Conservation (phyloP, 1,140 invertebrate species). For the Heliothis virescens region DNA sequence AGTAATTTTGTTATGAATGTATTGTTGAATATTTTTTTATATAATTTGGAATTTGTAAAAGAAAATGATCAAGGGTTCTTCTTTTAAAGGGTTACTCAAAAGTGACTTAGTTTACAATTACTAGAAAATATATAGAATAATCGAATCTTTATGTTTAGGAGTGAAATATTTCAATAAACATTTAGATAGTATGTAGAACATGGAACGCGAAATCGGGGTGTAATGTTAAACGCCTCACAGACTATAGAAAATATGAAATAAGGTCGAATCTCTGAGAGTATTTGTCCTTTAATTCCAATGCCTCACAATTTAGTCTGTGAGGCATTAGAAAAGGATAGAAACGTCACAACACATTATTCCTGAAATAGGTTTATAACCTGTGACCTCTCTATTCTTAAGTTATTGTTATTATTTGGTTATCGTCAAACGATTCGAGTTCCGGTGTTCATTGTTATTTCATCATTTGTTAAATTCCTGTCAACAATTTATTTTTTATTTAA, state of each 20-base stretch:
- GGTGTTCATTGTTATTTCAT: conserved; percentile 62
- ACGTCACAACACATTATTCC: conserved; percentile 13
- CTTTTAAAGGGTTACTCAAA: not conserved
- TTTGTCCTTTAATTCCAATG: not conserved
- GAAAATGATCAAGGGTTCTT: conserved; percentile 3
- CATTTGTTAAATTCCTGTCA: conserved; percentile 56
- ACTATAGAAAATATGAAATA: not conserved
- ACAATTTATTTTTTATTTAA: conserved; percentile 56
- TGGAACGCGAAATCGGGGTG: conserved; percentile 19
- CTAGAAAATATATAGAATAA: conserved; percentile 2
- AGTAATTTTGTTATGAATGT: conserved; percentile 7
- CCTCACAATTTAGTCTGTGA: conserved; percentile 1
- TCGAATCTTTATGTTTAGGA: conserved; percentile 28
- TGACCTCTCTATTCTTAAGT: conserved; percentile 33
- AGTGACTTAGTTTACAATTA: conserved; percentile 16
- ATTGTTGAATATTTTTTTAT: conserved; percentile 38
- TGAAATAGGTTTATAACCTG: conserved; percentile 19
- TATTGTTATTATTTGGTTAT: conserved; percentile 49
- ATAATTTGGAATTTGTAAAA: not conserved
- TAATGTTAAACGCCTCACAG: conserved; percentile 22
- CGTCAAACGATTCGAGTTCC: conserved; percentile 52
- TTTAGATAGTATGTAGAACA: conserved; percentile 12
- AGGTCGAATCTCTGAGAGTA: conserved; percentile 8
- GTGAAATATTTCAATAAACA: no score
- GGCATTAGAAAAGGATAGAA: conserved; percentile 30